phyloP scores from a whole-genome alignment of 2,797 vertebrate species.

The Xiphorhynchus erythropygius region DNA sequence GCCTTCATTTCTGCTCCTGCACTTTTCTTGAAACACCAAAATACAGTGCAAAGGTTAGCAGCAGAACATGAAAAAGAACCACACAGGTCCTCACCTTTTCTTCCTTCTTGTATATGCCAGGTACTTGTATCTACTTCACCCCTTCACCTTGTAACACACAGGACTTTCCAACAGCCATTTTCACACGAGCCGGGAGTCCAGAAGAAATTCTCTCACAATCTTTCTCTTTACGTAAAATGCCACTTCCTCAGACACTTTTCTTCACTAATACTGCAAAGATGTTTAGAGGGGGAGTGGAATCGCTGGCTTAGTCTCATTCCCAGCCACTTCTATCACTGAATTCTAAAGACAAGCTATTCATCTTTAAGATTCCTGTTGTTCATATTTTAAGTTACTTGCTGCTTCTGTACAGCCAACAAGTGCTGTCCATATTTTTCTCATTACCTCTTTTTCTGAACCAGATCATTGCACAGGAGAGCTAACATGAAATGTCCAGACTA shows the following conservation, averaged over 20 bases:
- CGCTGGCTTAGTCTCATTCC: background rate
- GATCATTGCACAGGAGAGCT: background rate
- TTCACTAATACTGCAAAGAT: background rate
- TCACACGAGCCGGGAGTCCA: background rate
- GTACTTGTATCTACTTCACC: background rate
- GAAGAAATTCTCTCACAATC: background rate
- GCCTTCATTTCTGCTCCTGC: background rate
- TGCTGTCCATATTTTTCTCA: background rate
- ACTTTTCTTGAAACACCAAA: background rate
- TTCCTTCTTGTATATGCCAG: background rate
- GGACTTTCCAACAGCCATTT: background rate
- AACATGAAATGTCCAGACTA: background rate
- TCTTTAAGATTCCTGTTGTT: background rate
- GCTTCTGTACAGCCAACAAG: background rate
- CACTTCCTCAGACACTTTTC: background rate
- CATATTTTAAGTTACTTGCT: background rate
- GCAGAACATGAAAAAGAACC: background rate
- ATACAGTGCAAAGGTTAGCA: background rate
- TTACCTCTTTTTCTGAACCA: background rate
- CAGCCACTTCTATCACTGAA: background rate
- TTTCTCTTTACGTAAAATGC: background rate
- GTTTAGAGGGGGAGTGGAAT: background rate
- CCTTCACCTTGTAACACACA: background rate
- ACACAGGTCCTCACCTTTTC: background rate
- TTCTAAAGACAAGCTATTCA: background rate